Evolutionary conservation across 2,797 vertebrate genomes (phyloP).

Genomic region (Tenualosa thibaudeaui): DNA sequence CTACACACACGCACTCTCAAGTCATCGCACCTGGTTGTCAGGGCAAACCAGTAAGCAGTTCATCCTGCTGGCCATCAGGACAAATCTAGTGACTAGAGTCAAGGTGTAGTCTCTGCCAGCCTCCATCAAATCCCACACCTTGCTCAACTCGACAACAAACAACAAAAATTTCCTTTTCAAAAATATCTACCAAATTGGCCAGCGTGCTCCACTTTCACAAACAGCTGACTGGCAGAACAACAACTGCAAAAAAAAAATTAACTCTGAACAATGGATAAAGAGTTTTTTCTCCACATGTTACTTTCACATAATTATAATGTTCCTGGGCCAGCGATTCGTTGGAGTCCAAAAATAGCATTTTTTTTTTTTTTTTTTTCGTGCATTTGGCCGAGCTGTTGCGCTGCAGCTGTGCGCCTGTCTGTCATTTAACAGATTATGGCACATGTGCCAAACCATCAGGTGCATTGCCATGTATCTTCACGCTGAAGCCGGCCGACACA

Average conservation of each 20-base stretch:
- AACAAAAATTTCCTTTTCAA: not conserved
- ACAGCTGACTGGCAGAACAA: not conserved
- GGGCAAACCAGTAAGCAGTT: constrained; percentile 26
- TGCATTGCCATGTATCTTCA: constrained; percentile 61
- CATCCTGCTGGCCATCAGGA: constrained; percentile 37
- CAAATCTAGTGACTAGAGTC: constrained; percentile 25
- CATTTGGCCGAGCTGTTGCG: constrained; percentile 76
- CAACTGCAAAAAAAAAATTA: not conserved
- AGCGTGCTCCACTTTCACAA: not conserved
- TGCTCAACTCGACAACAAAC: not conserved
- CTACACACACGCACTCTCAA: constrained; percentile 19
- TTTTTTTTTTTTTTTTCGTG: constrained; percentile 71
- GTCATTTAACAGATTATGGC: constrained; percentile 78
- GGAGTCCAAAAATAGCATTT: constrained; percentile 75
- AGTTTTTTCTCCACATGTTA: constrained; percentile 62
- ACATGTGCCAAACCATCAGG: constrained; percentile 73
- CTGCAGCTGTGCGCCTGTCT: constrained; percentile 79
- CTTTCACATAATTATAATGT: constrained; percentile 78
- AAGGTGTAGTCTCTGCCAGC: constrained; percentile 30
- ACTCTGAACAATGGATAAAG: constrained; percentile 60
- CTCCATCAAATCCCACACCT: not conserved
- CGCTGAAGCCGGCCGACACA: not conserved
- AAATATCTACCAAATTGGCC: not conserved
- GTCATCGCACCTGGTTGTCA: constrained; percentile 8
- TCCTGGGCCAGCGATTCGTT: constrained; percentile 75